These are phyloP conservation scores for Hypocryptadius cinnamomeus DNA, from an alignment of 2,113 vertebrate genomes.

Conservation along the genomic window DNA sequence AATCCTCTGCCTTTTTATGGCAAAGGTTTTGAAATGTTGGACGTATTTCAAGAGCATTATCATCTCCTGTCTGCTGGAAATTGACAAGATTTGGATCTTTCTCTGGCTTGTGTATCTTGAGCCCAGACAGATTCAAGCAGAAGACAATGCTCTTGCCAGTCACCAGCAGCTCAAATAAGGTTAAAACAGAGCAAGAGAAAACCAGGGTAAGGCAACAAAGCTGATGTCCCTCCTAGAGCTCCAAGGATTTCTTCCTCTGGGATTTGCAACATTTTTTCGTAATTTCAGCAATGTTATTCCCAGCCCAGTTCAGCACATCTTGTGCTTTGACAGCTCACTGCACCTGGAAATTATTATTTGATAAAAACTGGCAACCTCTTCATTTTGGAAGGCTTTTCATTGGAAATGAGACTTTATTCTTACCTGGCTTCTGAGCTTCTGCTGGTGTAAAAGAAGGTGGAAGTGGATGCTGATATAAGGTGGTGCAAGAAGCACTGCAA, in stretches of 20 bases:
- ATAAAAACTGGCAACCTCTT: constrained; percentile 1
- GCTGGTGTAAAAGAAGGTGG: neutral
- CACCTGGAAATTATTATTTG: constrained; percentile 46
- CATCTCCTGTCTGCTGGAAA: neutral
- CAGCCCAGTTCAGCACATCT: neutral
- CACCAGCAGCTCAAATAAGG: neutral
- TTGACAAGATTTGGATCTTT: constrained; percentile 17
- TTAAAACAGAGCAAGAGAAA: neutral
- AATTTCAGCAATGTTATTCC: constrained; percentile 5
- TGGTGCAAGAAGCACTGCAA: neutral
- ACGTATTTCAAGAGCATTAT: neutral
- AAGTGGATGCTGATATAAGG: neutral
- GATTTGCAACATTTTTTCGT: neutral
- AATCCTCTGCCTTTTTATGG: neutral
- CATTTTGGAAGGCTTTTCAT: neutral
- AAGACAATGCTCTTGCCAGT: neutral
- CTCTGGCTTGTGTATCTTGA: neutral
- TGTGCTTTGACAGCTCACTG: constrained; percentile 32
- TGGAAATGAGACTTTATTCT: neutral
- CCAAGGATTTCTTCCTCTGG: neutral
- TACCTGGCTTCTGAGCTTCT: neutral
- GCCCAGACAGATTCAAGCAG: neutral
- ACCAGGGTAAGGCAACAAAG: neutral
- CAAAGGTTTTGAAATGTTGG: neutral
- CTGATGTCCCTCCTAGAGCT: neutral